Evolutionary conservation across 2,888 invertebrate species (phyloP).

Genomic region (Calephelis perditalis): DNA sequence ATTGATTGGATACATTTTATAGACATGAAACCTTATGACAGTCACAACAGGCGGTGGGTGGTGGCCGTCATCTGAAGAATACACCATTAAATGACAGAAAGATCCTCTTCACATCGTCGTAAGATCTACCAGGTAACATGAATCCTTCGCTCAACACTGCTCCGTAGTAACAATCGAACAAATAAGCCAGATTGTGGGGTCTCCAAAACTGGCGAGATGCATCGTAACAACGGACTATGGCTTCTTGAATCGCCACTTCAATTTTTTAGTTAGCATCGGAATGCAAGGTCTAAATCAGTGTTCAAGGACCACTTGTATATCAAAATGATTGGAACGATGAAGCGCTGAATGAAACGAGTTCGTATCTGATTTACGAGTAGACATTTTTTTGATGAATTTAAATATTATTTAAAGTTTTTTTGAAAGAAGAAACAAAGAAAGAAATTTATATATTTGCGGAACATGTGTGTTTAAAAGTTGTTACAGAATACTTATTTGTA

Average conservation of each 20-base stretch:
- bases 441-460: too few relatives aligned
- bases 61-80: slow-evolving; percentile 46
- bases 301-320: slow-evolving; percentile 42
- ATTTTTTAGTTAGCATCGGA: slow-evolving; percentile 56
- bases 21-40: slow-evolving; percentile 28
- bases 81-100: slow-evolving; percentile 43
- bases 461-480: too few relatives aligned
- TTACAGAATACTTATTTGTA: too few relatives aligned
- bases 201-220: slow-evolving; percentile 37
- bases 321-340: slow-evolving; percentile 28
- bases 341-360: background rate
- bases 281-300: slow-evolving; percentile 51
- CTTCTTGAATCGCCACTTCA: slow-evolving; percentile 61
- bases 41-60: slow-evolving; percentile 40
- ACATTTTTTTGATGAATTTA: too few relatives aligned
- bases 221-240: slow-evolving; percentile 48
- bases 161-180: slow-evolving; percentile 22
- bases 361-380: background rate
- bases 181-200: slow-evolving; percentile 47
- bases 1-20: slow-evolving; percentile 18
- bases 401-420: too few relatives aligned
- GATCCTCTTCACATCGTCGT: slow-evolving; percentile 37
- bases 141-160: slow-evolving; percentile 38
- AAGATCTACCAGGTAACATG: slow-evolving; percentile 37
- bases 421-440: too few relatives aligned